Evolutionary conservation across 2,113 vertebrate genomes (phyloP).

Genomic region (Ochotona princeps): DNA sequence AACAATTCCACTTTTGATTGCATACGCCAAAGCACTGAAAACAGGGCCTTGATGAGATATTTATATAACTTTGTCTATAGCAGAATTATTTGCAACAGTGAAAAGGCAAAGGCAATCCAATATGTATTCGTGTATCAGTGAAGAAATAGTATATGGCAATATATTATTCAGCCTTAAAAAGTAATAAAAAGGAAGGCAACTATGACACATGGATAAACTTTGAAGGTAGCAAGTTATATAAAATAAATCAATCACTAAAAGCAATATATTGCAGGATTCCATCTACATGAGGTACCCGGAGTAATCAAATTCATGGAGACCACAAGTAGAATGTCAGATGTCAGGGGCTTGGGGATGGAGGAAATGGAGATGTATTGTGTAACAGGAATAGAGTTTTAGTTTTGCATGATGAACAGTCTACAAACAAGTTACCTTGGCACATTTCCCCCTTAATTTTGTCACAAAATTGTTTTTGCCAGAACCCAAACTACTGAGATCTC

Average conservation of each 20-base stretch:
- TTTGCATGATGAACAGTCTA: not conserved
- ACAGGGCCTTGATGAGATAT: not conserved
- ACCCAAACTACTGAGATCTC: not conserved
- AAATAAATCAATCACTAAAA: constrained; percentile 13
- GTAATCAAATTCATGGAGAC: not conserved
- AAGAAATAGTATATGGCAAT: not conserved
- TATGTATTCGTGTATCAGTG: not conserved
- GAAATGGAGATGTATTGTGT: not conserved
- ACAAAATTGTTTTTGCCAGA: not conserved
- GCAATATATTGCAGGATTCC: not conserved
- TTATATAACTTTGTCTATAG: not conserved
- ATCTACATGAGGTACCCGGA: not conserved
- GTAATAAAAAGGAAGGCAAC: not conserved
- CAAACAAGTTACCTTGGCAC: not conserved
- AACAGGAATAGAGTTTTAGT: not conserved
- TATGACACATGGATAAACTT: not conserved
- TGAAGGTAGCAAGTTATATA: not conserved
- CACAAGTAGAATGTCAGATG: not conserved
- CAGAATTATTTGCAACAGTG: not conserved
- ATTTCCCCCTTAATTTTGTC: not conserved
- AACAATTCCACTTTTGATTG: not conserved
- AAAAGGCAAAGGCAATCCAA: not conserved
- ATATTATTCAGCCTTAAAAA: not conserved
- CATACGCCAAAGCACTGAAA: not conserved
- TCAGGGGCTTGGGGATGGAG: not conserved